Base-by-base conservation (phyloP, 2,888 invertebrate genomes). In the Apamea sordens region DNA sequence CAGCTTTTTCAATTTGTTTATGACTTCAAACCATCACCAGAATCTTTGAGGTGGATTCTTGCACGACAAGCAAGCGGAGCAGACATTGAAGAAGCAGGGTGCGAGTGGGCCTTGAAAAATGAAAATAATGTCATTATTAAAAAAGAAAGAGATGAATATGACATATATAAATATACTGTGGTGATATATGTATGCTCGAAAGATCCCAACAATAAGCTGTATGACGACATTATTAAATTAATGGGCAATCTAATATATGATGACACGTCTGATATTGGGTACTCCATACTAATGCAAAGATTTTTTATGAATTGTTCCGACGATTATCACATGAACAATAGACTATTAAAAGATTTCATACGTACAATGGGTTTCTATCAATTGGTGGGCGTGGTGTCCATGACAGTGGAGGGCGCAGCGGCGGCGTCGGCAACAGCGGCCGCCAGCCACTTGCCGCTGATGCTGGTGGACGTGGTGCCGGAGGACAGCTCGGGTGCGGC, bases 121-220 rank as follows among this genome's bases (percentile, higher is more conserved):
- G 28, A 28, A 61, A 2, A 2, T 7, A 7, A 13, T 28, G 28
- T 2, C 28, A 15, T 28, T 7, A 61, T 6, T 28, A 0, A 28
- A 15, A 0, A 61, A 28, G 2, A 61, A 6, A 61, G n/a, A 61
- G 6, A 0, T 15, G 0, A 13, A n/a, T n/a, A 59, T 59, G n/a
- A n/a, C 59, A 64, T 24, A n/a, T 0, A 41, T 76, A 21, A 86
- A 28, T 83, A 81, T 56, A 10, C 0, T 88, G 6, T 93, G 91
- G 4, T 6, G 24, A 67, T 8, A 36, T 78, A 59, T 59, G 24
- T 79, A 79, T 78, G 77, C 18, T 13, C 2, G 1, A 6, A 2
- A 1, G 67, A 70, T 21, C 15, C 21, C 3, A 59, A 18, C 10
- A 47, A 32, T 6, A 0, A 0, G 0, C 21, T 21, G 6, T 64